A percentile compares a stretch with the other conserved stretches of the same genome.
phyloP scores from a whole-genome alignment of 2,113 vertebrate species.

The Archocentrus centrarchus region DNA sequence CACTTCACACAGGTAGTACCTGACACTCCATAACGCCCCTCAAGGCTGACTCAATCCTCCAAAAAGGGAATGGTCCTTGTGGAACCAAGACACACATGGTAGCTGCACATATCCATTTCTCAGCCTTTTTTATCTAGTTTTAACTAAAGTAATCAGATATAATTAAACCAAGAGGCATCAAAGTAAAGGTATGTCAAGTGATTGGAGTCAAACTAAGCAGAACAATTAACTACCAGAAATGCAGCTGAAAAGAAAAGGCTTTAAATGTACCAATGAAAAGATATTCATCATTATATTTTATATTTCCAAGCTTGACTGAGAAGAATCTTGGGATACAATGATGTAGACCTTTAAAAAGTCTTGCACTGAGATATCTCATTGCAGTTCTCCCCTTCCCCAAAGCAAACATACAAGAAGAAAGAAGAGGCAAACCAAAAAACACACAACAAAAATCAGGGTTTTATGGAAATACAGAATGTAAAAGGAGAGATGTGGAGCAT shows the following conservation, averaged over 20 bases:
- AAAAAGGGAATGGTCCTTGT: slow-evolving; percentile 82
- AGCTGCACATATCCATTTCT: slow-evolving; percentile 69
- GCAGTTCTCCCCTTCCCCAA: slow-evolving; percentile 53
- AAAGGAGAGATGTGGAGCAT: slow-evolving; percentile 8
- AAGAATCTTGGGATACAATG: slow-evolving; percentile 67
- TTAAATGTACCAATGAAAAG: slow-evolving; percentile 16
- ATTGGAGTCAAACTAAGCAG: neutral
- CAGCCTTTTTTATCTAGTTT: slow-evolving; percentile 16
- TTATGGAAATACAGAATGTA: slow-evolving; percentile 45
- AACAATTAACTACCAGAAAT: neutral
- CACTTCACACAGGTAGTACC: slow-evolving; percentile 57
- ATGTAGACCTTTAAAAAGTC: slow-evolving; percentile 70
- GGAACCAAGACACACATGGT: slow-evolving; percentile 88
- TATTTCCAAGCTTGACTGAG: slow-evolving; percentile 46
- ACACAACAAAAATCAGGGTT: slow-evolving; percentile 40
- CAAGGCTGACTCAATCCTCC: slow-evolving; percentile 49
- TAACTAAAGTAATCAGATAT: slow-evolving; percentile 10
- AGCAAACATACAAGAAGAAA: slow-evolving; percentile 76
- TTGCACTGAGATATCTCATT: slow-evolving; percentile 55
- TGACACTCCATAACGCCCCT: slow-evolving; percentile 37
- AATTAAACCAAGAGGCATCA: neutral
- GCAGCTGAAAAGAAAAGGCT: neutral
- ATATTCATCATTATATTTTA: slow-evolving; percentile 20
- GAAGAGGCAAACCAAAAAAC: slow-evolving; percentile 64
- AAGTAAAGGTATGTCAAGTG: neutral